Evolutionary conservation across 2,888 invertebrate genomes (phyloP), one percentile per base, ranked within the genome.

Genomic region (Clitarchus hookeri): DNA sequence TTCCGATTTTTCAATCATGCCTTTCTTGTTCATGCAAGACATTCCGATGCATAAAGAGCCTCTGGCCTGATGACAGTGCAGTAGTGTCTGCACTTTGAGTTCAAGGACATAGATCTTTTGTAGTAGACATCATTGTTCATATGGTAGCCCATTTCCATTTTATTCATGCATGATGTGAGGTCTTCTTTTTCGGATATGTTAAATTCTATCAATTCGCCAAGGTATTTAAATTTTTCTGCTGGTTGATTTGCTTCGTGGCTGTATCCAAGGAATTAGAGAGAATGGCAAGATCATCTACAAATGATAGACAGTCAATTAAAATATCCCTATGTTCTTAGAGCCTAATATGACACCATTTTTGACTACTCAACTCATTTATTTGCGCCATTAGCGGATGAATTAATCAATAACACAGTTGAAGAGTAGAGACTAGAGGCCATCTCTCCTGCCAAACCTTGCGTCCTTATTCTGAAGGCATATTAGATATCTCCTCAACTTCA

Each of bases 281-380:
- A 54, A 84, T 44, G 25, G 82, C 12, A 44, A 85, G 79, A 82
- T 83, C 83, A 8, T 85, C 85, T 82, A 82, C 82, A 82, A 77
- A 85, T 16, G 36, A 79, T 77, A 79, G 16, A 44, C 85, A 78
- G 6, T 85, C 85, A n/a, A 85, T 44, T 83, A n/a, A 16, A 80
- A 44, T 19, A n/a, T 92, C 83, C 23, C 4, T 36, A 80, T 36
- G 36, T 36, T 86, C 26, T 53, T 82, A 53, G 0, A 87, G 26
- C 84, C 53, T 9, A 85, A 83, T 84, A 12, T 85, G 27, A 83
- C 84, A 9, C 48, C 84, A n/a, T 84, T 84, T 84, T 84, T 54
- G 2, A 84, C 54, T 19, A 54, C 19, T 84, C 53, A 9, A 26
- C 53, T 53, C 12, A 53, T n/a, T 84, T 26, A 16, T 25, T 84